Evolutionary conservation across 2,888 invertebrate genomes (phyloP).

Genomic region (Miltochrista miniata): DNA sequence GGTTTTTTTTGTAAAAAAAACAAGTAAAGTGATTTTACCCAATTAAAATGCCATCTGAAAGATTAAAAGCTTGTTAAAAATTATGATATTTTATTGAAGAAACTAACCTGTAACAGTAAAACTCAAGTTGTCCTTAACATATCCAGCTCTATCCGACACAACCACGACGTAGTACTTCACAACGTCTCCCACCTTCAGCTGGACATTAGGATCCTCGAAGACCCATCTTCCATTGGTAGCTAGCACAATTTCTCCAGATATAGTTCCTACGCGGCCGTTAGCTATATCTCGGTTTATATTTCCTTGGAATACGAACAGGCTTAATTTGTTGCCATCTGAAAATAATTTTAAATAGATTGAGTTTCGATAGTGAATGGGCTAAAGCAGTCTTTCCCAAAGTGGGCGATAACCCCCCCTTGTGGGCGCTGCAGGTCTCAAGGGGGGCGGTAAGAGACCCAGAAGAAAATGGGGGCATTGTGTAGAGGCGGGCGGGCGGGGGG

Average conservation of each 20-base stretch:
- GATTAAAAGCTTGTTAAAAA: no score
- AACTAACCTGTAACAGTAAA: conserved; percentile 68
- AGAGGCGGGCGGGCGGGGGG: no score
- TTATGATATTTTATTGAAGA: no score
- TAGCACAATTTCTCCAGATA: conserved; percentile 70
- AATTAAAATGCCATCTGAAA: no score
- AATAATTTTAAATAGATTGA: neutral
- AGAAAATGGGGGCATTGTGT: no score
- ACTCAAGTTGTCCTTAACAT: conserved; percentile 64
- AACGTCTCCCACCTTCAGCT: conserved; percentile 79
- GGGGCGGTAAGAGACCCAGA: no score
- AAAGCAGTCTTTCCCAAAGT: no score
- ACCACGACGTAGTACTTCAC: conserved; percentile 86
- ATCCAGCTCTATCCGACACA: conserved; percentile 74
- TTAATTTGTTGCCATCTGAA: conserved; percentile 77
- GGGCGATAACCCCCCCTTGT: no score
- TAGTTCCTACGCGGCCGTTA: conserved; percentile 76
- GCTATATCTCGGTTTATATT: conserved; percentile 83
- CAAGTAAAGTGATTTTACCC: no score
- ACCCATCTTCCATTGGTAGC: conserved; percentile 79
- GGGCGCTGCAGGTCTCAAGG: no score
- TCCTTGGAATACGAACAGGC: conserved; percentile 86
- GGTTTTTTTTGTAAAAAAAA: no score
- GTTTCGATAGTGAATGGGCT: no score
- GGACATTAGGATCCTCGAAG: conserved; percentile 66